Evolutionary conservation across 1,140 invertebrate species (phyloP), one percentile per base, ranked within the genome.

Genomic region (Bombus sibiricus): DNA sequence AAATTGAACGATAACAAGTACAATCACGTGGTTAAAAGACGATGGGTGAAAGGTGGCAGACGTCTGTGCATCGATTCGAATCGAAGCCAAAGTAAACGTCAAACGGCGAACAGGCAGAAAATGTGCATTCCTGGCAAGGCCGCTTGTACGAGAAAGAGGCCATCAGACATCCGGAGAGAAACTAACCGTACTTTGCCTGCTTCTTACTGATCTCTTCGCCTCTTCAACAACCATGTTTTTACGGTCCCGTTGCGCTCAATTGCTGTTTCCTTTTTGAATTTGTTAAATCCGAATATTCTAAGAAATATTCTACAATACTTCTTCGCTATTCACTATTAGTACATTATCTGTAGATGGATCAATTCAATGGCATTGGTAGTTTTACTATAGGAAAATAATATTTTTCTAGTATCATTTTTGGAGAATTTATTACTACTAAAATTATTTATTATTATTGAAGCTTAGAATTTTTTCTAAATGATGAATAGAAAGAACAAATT

Each of bases 101-200:
- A 91, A 86, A 90, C 84, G 87, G 81, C 89, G 87, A 93, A 92
- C 87, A 89, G 85, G 86, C 88, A 91, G 91, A 94, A 94, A 94
- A 93, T 90, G 91, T 88, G 88, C 94, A 94, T 94, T 94, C 93
- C 92, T 92, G 90, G 87, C 94, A 94, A 94, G 94, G 94, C 92
- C 94, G 93, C 90, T 91, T 75, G 88, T 71, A 85, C 91, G 89
- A 92, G 92, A 94, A 94, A 92, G 93, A 94, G 94, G 94, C 93
- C 93, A 93, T 76, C 85, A 90, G 89, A 93, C 92, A 94, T 94
- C 94, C 94, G 94, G 93, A 92, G 93, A 92, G 93, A 94, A 94
- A 94, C 93, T 94, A 94, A 93, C 93, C 92, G 93, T 94, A 93
- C 93, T 93, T 93, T 85, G 91, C 88, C 76, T 59, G 83, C 77